Base-by-base conservation (phyloP, 1,140 invertebrate species). In the Aphelenchoides fujianensis region DNA sequence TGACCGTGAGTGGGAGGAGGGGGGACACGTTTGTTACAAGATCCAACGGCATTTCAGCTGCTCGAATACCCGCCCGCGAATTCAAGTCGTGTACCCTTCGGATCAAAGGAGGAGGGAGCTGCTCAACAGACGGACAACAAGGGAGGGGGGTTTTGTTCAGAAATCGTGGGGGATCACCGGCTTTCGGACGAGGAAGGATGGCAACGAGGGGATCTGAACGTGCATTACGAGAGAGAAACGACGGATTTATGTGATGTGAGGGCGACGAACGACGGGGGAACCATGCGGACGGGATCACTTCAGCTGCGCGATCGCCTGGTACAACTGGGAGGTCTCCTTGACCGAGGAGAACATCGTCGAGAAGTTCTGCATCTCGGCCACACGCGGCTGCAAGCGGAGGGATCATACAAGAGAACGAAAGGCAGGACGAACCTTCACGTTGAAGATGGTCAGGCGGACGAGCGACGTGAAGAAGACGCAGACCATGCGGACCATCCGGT, bases 401-500 rank as follows among this genome's bases (percentile, higher is more conserved):
- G 12, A 59, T 59, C 34, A 7, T 59, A 5, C 31, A 70, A 69
- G 55, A 59, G 28, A 23, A 5, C 55, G 5, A 23, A 30, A 23
- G 5, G 5, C 5, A 30, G 23, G 5, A 5, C 70, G 7, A 19
- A 72, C 71, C 74, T 76, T 77, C n/a, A 74, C 32, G 54, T 73
- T 59, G 35, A 73, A 73, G 70, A 52, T 73, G 2, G 28, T 69
- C 1, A 73, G 36, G 19, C 71, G 73, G 27, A 73, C n/a, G 7
- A 73, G 32, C 16, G 71, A 30, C 27, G 73, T 19, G 34, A 73
- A 73, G 30, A 73, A 73, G 72, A 73, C 73, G 55, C 71, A 73
- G 16, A 73, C 71, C 71, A 73, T 75, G 5, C 71, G 52, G 59
- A 73, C 71, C 72, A 73, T 19, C 23, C 71, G 71, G 70, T 73